Percentiles rank a stretch among this genome's conserved stretches.
Conservation (phyloP, 2,888 invertebrate genomes). For the Incurvaria masculella region DNA sequence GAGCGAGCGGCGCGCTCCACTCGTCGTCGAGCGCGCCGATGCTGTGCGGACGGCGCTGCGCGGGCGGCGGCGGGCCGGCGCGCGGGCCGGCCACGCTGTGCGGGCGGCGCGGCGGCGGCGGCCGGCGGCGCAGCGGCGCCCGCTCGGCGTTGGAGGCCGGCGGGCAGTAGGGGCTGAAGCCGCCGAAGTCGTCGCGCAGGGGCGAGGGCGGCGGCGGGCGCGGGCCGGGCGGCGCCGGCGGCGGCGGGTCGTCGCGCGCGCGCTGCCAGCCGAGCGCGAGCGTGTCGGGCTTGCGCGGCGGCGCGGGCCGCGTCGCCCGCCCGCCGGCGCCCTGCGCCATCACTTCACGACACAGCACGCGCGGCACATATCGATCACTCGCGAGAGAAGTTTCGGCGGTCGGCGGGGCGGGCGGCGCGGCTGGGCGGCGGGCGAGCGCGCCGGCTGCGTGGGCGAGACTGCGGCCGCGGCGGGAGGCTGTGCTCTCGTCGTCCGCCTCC, state of each 20-base stretch:
- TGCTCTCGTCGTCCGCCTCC: slow-evolving; percentile 19
- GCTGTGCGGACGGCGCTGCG: slow-evolving; percentile 58
- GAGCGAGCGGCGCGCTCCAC: slow-evolving; percentile 30
- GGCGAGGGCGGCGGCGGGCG: slow-evolving; percentile 22
- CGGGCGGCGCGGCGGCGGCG: slow-evolving; percentile 41
- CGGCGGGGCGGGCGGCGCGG: slow-evolving; percentile 33
- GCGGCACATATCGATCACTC: slow-evolving; percentile 1
- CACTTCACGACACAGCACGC: slow-evolving; percentile 3
- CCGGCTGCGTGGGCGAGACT: slow-evolving; percentile 28
- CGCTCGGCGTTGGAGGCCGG: slow-evolving; percentile 39
- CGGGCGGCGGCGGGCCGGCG: slow-evolving; percentile 28
- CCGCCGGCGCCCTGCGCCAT: slow-evolving; percentile 27
- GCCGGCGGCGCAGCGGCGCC: slow-evolving; percentile 19
- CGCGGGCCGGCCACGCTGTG: slow-evolving; percentile 54
- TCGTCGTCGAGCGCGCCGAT: slow-evolving; percentile 52
- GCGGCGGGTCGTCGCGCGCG: slow-evolving; percentile 46
- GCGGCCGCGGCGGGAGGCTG: not conserved
- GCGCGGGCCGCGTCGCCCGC: slow-evolving; percentile 37
- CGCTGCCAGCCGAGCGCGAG: slow-evolving; percentile 39
- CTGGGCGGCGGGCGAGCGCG: slow-evolving; percentile 27
- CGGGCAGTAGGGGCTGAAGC: slow-evolving; percentile 57
- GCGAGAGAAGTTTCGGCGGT: slow-evolving; percentile 50
- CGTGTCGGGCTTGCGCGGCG: slow-evolving; percentile 50
- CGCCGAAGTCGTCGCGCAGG: slow-evolving; percentile 36
- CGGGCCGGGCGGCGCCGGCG: slow-evolving; percentile 40